Percentiles rank a stretch among this genome's conserved stretches.
These are phyloP conservation scores for Polymixis lichenea DNA, from an alignment of 2,888 invertebrate genomes.

Conservation along the genomic window DNA sequence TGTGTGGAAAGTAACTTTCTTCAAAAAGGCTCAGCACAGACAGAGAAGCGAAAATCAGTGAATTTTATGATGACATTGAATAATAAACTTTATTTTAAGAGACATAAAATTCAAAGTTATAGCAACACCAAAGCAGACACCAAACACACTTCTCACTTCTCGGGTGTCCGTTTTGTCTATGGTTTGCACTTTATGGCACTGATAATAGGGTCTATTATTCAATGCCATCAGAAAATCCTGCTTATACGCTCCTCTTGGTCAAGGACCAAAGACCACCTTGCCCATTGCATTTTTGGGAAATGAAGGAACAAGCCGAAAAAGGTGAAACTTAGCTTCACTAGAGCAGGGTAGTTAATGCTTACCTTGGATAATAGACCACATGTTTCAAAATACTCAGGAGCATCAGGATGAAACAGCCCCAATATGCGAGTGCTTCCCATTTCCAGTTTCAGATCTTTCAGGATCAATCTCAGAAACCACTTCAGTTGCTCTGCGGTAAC, in stretches of 20 bases:
- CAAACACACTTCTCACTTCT: not conserved
- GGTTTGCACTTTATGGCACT: not conserved
- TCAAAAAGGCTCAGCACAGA: not conserved
- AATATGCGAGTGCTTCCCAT: slow-evolving; percentile 94
- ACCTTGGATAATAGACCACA: slow-evolving; percentile 93
- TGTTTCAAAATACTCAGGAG: slow-evolving; percentile 93
- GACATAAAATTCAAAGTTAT: not conserved
- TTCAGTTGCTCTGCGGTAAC: slow-evolving; percentile 95
- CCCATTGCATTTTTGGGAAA: not conserved
- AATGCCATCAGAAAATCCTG: not conserved
- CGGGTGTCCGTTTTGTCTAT: not conserved
- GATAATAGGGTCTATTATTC: not conserved
- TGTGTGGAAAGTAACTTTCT: not conserved
- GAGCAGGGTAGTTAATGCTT: slow-evolving; percentile 57
- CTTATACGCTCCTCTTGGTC: not conserved
- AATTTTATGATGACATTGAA: not conserved
- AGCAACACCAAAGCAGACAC: not conserved
- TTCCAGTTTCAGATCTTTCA: slow-evolving; percentile 96
- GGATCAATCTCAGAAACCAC: slow-evolving; percentile 97
- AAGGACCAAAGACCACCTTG: not conserved
- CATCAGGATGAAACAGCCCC: slow-evolving; percentile 94
- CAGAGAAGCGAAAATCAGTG: not conserved
- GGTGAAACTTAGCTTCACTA: no score
- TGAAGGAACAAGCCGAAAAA: not conserved
- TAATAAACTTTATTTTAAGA: not conserved